These are phyloP conservation scores for Pipa parva DNA, from an alignment of 2,113 vertebrate genomes.

Conservation along the genomic window DNA sequence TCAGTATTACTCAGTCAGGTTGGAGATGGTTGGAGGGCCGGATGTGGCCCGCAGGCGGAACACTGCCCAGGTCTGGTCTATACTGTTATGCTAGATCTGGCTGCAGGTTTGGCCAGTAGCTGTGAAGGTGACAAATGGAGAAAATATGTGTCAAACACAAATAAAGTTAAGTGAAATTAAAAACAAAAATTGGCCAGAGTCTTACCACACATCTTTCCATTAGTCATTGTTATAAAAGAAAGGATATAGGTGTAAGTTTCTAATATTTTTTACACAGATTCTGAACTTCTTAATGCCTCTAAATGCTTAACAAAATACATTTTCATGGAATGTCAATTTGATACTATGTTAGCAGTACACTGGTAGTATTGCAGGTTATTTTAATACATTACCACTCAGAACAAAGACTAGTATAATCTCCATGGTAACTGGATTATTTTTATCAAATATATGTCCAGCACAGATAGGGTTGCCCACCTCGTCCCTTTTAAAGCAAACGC, in stretches of 20 bases:
- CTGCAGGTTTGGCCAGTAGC: not conserved
- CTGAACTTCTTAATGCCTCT: too few species aligned
- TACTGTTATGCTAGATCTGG: not conserved
- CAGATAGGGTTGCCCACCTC: not conserved
- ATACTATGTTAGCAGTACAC: too few species aligned
- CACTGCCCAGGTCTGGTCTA: not conserved
- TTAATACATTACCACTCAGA: too few species aligned
- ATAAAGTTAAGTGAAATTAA: not conserved
- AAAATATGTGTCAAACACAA: not conserved
- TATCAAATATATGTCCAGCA: not conserved
- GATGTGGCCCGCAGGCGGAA: too few species aligned
- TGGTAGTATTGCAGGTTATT: too few species aligned
- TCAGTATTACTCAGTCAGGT: constrained; percentile 12
- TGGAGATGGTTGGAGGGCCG: too few species aligned
- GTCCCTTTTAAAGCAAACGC: not conserved
- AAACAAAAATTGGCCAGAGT: not conserved
- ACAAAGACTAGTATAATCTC: not conserved
- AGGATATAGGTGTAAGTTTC: too few species aligned
- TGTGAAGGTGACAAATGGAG: not conserved
- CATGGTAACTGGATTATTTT: not conserved
- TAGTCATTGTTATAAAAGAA: too few species aligned
- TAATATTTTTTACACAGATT: too few species aligned
- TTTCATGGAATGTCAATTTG: too few species aligned
- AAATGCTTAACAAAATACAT: too few species aligned
- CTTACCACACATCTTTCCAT: not conserved